phyloP scores from a whole-genome alignment of 2,888 invertebrate species.

The Nemurella pictetii region DNA sequence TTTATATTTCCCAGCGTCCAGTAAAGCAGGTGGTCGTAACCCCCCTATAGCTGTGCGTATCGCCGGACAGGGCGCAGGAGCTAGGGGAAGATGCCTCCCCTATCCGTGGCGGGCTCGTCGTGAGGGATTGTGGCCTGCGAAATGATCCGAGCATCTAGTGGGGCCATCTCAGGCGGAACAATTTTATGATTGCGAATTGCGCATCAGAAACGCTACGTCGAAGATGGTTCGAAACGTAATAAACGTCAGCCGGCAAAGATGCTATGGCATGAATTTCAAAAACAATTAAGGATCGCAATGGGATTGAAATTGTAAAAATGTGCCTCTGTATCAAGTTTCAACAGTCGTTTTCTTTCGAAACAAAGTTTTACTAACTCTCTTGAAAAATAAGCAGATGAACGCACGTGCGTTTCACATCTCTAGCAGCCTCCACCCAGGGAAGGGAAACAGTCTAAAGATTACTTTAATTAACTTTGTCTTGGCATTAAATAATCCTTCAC shows the following conservation, averaged over 20 bases:
- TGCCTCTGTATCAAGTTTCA: neutral
- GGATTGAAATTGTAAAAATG: neutral
- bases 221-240: neutral
- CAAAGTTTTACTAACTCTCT: neutral
- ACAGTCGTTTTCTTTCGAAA: neutral
- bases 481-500: neutral
- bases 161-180: too few relatives aligned
- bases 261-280: neutral
- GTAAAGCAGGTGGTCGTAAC: neutral
- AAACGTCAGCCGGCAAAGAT: too few relatives aligned
- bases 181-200: neutral
- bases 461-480: neutral
- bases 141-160: too few relatives aligned
- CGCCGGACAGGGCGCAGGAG: too few relatives aligned
- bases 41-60: too few relatives aligned
- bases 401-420: neutral
- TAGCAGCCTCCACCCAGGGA: too few relatives aligned
- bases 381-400: neutral
- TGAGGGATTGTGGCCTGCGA: too few relatives aligned
- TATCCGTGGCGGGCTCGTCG: too few relatives aligned
- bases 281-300: neutral
- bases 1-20: neutral
- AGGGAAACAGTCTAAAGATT: neutral
- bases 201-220: neutral
- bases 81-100: too few relatives aligned